Evolutionary conservation across 1,140 invertebrate genomes (phyloP).

Genomic region (Zaprionus taronus): DNA sequence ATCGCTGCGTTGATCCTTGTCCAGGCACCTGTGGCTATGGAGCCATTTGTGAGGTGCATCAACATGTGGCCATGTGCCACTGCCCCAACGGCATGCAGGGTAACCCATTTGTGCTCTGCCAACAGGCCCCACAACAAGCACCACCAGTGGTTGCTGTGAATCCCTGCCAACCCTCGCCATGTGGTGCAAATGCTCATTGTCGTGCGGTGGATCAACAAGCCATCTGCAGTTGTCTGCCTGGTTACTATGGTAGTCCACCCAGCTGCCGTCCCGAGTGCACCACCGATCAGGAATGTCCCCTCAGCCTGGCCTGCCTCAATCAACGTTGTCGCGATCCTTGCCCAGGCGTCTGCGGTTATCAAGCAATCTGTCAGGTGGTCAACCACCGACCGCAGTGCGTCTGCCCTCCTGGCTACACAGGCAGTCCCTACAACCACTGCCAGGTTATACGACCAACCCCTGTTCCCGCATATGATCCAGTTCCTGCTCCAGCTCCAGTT

Average conservation of each 20-base stretch:
- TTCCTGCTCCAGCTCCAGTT: slow-evolving; percentile 85
- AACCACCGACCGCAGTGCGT: slow-evolving; percentile 93
- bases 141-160: slow-evolving; percentile 75
- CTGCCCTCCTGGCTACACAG: slow-evolving; percentile 89
- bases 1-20: slow-evolving; percentile 91
- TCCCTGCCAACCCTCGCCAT: slow-evolving; percentile 86
- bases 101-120: slow-evolving; percentile 74
- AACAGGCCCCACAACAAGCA: slow-evolving; percentile 70
- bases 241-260: slow-evolving; percentile 86
- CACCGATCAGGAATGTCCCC: slow-evolving; percentile 86
- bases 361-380: slow-evolving; percentile 91
- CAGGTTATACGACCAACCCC: slow-evolving; percentile 87
- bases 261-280: slow-evolving; percentile 87
- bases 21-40: slow-evolving; percentile 89
- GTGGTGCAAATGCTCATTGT: slow-evolving; percentile 86
- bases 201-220: slow-evolving; percentile 84
- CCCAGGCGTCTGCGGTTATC: slow-evolving; percentile 86
- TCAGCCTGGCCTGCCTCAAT: slow-evolving; percentile 85
- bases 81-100: slow-evolving; percentile 69
- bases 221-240: slow-evolving; percentile 85
- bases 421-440: slow-evolving; percentile 89
- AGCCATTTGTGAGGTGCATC: slow-evolving; percentile 91
- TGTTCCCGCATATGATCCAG: slow-evolving; percentile 84
- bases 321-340: slow-evolving; percentile 87
- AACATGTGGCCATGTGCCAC: slow-evolving; percentile 86